Percentiles rank a stretch among this genome's conserved stretches.
Conservation (phyloP, 2,797 vertebrate species). For the Orestias chungarensis region DNA sequence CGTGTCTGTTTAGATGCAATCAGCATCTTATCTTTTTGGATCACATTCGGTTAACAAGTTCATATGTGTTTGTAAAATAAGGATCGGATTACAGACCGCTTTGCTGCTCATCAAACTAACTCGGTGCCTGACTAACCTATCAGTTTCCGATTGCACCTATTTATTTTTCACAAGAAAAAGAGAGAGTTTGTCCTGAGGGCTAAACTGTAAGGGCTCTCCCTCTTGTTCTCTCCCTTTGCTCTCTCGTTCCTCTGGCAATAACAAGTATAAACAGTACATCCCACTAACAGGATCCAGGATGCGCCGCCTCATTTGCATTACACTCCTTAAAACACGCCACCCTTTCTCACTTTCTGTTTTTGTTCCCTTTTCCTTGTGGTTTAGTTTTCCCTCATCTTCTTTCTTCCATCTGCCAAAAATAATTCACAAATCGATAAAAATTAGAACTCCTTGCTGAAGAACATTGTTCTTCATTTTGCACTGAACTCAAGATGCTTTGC, state of each 20-base stretch:
- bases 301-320: conserved; percentile 78
- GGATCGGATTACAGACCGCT: not conserved
- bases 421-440: conserved; percentile 1
- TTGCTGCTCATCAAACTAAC: not conserved
- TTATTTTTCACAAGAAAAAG: conserved; percentile 19
- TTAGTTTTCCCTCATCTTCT: not conserved
- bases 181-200: conserved; percentile 51
- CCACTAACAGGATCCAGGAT: conserved; percentile 85
- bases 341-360: conserved; percentile 11
- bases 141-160: conserved; percentile 1
- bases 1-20: not conserved
- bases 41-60: not conserved
- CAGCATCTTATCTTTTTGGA: not conserved
- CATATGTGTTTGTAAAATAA: not conserved
- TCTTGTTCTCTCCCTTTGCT: conserved; percentile 14
- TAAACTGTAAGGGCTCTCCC: conserved; percentile 50
- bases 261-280: conserved; percentile 78
- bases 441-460: not conserved
- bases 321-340: conserved; percentile 69
- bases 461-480: not conserved
- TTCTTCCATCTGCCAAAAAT: conserved; percentile 1
- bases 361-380: conserved; percentile 1
- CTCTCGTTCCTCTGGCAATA: conserved; percentile 69
- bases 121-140: not conserved
- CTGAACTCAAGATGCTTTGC: not conserved